phyloP scores from a whole-genome alignment of 2,888 invertebrate genomes.

The Ormyrus nitidulus region DNA sequence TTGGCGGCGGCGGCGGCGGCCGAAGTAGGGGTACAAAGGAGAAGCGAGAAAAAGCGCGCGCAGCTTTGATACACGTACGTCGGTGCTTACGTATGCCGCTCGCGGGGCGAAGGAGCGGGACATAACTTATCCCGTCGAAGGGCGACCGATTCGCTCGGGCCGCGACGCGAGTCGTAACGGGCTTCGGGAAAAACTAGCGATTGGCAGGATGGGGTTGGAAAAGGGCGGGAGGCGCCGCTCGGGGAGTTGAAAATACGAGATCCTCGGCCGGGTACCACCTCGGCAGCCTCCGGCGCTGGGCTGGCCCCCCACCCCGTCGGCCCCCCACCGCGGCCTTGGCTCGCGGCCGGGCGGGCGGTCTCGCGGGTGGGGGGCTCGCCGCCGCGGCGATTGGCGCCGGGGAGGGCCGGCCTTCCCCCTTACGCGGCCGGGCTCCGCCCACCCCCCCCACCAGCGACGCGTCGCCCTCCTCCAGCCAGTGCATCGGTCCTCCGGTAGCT shows the following conservation, averaged over 20 bases:
- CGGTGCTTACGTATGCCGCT: background rate
- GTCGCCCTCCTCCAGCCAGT: conserved; percentile 73
- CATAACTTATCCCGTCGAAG: conserved; percentile 61
- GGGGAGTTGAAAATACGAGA: conserved; percentile 74
- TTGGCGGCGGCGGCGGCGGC: background rate
- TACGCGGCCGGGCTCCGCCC: conserved; percentile 65
- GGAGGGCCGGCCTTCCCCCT: conserved; percentile 69
- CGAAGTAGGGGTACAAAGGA: conserved; percentile 28
- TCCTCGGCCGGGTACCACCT: conserved; percentile 72
- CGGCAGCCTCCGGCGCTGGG: conserved; percentile 71
- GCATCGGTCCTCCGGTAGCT: conserved; percentile 74
- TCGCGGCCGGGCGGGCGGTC: conserved; percentile 61
- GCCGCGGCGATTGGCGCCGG: conserved; percentile 55
- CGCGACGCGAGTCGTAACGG: conserved; percentile 58
- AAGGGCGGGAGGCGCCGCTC: conserved; percentile 68
- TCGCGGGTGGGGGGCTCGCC: conserved; percentile 68
- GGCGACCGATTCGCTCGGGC: conserved; percentile 62
- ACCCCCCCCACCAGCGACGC: conserved; percentile 56
- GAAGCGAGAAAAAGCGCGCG: conserved; percentile 12
- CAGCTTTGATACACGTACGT: background rate
- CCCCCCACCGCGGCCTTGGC: conserved; percentile 28
- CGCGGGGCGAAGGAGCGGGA: conserved; percentile 40
- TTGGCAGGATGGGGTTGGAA: conserved; percentile 72
- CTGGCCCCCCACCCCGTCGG: too few species aligned
- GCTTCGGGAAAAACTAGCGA: conserved; percentile 69